Evolutionary conservation across 1,140 invertebrate species (phyloP).

Genomic region (Phenacoccus solenopsis): DNA sequence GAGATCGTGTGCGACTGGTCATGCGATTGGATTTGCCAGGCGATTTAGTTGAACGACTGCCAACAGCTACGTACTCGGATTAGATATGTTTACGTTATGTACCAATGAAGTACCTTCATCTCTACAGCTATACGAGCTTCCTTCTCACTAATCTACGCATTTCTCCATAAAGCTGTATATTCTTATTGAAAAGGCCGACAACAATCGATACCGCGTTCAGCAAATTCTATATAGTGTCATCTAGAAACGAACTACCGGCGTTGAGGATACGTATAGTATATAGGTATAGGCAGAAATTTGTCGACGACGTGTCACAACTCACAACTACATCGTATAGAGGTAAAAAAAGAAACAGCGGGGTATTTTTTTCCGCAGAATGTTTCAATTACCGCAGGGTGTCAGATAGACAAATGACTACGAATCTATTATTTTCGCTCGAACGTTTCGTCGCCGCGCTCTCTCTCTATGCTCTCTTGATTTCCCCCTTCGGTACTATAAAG

Average conservation of each 20-base stretch:
- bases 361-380: conserved; percentile 6
- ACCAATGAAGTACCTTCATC: too few relatives aligned
- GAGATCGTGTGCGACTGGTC: neutral
- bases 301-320: neutral
- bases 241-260: neutral
- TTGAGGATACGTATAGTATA: neutral
- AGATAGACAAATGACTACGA: conserved; percentile 8
- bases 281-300: too few relatives aligned
- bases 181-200: too few relatives aligned
- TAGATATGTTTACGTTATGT: too few relatives aligned
- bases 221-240: too few relatives aligned
- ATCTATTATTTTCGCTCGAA: neutral
- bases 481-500: neutral
- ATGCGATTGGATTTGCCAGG: neutral
- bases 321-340: too few relatives aligned
- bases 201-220: too few relatives aligned
- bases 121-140: too few relatives aligned
- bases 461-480: neutral
- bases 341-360: conserved; percentile 9
- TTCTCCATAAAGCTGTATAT: too few relatives aligned
- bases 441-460: neutral
- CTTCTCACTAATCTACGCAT: too few relatives aligned
- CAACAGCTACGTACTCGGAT: too few relatives aligned
- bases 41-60: too few relatives aligned
- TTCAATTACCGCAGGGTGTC: conserved; percentile 12